Evolutionary conservation across 1,140 invertebrate genomes (phyloP), one percentile per base, ranked within the genome.

Genomic region (Polyergus mexicanus): DNA sequence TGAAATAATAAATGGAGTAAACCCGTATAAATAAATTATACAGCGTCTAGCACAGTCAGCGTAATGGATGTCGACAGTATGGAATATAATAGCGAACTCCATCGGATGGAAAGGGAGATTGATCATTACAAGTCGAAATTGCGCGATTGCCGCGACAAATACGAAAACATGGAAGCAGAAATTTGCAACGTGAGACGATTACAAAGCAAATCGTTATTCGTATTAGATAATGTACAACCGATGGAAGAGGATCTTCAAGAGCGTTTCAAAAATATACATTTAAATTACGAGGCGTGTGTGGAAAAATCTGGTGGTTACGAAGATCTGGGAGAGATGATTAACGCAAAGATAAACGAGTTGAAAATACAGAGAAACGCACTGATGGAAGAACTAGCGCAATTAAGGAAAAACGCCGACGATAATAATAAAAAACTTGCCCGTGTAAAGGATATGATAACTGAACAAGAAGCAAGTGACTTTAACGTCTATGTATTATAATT

Each of bases 111-210:
- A 8, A 65, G 66, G 0, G 62, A 89, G 4, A 80, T 90, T n/a
- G 5, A 51, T n/a, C 4, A 78, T 19, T n/a, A 66, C 44, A 84
- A 86, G 47, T 51, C 51, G 10, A 81, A 84, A 69, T 41, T 91
- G 28, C 3, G 69, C 56, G 38, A 85, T 66, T 85, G 1, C 51
- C 47, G 78, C 35, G 38, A 78, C 10, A 54, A 91, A 44, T 87
- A 66, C 11, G 47, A 88, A 13, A 11, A 28, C 8, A 65, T 87
- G 7, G 87, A 92, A 41, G 54, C 11, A 13, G 47, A 88, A 38
- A 89, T 91, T n/a, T 22, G 32, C 35, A 2, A 86, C 11, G 28
- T 84, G 5, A 88, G 78, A 44, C 87, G 78, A 68, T 38, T 90
- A 2, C 83, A 85, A 47, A 35, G 86, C 19, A 84, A 86, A 72